Evolutionary conservation across 2,113 vertebrate genomes (phyloP).

Genomic region (Ovis canadensis): DNA sequence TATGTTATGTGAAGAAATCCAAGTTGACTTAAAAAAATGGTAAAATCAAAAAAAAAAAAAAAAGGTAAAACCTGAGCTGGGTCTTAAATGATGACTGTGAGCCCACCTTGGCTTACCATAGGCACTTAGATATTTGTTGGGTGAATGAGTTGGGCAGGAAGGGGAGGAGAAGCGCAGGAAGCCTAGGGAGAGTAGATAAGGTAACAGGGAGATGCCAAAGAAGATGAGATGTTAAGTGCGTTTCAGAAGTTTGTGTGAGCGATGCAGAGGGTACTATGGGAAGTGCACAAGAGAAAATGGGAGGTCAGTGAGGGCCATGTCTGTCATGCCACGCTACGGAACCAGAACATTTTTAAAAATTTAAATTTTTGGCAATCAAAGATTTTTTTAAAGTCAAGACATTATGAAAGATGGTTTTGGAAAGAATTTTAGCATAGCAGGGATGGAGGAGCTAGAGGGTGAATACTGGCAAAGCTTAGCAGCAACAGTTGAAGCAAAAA

Average conservation of each 20-base stretch:
- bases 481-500: neutral
- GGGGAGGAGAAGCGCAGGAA: neutral
- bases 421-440: neutral
- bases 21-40: neutral
- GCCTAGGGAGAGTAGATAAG: neutral
- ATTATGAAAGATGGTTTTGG: neutral
- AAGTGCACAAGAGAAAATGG: neutral
- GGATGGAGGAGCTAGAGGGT: neutral
- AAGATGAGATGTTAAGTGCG: neutral
- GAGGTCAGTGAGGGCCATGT: neutral
- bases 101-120: neutral
- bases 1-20: neutral
- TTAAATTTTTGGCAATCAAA: neutral
- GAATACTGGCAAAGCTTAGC: neutral
- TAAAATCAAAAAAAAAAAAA: neutral
- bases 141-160: neutral
- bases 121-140: neutral
- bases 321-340: neutral
- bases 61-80: slow-evolving; percentile 13
- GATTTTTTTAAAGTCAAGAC: neutral
- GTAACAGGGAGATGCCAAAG: neutral
- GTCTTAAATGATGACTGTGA: neutral
- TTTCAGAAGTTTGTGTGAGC: neutral
- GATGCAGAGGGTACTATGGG: neutral
- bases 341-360: neutral